These are phyloP conservation scores for Pinctada fucata DNA, from an alignment of 2,888 invertebrate genomes.

Conservation along the genomic window DNA sequence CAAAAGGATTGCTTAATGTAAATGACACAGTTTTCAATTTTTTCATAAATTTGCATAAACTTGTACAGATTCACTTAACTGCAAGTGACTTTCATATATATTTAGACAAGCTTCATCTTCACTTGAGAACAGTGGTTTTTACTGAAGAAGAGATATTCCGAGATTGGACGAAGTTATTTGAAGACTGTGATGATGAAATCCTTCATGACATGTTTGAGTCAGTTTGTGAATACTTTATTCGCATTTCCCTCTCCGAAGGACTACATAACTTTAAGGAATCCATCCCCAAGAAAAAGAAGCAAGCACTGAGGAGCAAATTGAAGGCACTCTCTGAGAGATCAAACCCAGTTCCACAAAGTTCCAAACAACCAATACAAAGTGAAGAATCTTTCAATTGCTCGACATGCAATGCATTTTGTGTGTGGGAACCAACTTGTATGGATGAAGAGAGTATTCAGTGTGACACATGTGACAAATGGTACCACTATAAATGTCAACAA, in stretches of 20 bases:
- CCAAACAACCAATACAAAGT: neutral
- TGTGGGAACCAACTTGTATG: constrained; percentile 16
- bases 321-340: constrained; percentile 16
- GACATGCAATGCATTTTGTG: constrained; percentile 27
- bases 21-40: constrained; percentile 26
- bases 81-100: constrained; percentile 22
- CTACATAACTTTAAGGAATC: constrained; percentile 16
- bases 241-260: constrained; percentile 13
- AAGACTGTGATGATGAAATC: neutral
- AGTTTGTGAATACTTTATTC: constrained; percentile 22
- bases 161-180: neutral
- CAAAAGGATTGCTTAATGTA: constrained; percentile 26
- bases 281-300: constrained; percentile 28
- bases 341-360: neutral
- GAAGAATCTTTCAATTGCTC: neutral
- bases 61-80: constrained; percentile 22
- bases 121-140: constrained; percentile 1
- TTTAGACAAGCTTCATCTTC: constrained; percentile 10
- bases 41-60: constrained; percentile 18
- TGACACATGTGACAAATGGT: constrained; percentile 35
- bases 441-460: constrained; percentile 28
- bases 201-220: neutral
- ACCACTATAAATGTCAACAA: constrained; percentile 31
- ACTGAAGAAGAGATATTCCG: neutral
- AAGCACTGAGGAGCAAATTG: constrained; percentile 17